Percentiles rank a stretch among this genome's conserved stretches.
Conservation (phyloP, 64 coral and sea anemone genomes). For the Platygyra sinensis region DNA sequence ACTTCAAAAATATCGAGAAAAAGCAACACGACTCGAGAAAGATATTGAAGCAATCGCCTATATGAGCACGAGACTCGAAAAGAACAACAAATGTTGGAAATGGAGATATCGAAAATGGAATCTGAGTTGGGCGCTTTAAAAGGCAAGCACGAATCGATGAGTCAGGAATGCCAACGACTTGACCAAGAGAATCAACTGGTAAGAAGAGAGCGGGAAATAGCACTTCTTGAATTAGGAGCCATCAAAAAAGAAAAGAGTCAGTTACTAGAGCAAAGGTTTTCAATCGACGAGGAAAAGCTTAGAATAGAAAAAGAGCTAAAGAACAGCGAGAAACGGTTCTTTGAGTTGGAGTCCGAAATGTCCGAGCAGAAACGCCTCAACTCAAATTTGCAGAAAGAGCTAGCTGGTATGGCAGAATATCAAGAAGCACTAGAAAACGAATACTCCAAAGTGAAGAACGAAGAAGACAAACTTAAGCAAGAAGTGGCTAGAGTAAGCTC, state of each 20-base stretch:
- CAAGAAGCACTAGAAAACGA: slow-evolving; percentile 79
- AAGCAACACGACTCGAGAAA: slow-evolving; percentile 53
- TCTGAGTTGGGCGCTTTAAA: slow-evolving; percentile 36
- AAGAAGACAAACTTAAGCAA: slow-evolving; percentile 33
- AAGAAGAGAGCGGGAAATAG: slow-evolving; percentile 2
- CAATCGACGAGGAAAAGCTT: not conserved
- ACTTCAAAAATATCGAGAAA: slow-evolving; percentile 58
- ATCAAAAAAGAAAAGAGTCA: slow-evolving; percentile 18
- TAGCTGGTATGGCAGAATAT: slow-evolving; percentile 74
- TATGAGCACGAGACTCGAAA: slow-evolving; percentile 61
- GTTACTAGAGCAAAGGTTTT: slow-evolving; percentile 1
- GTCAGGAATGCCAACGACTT: not conserved
- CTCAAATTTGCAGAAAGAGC: slow-evolving; percentile 61
- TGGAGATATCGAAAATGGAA: slow-evolving; percentile 45
- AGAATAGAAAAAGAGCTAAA: slow-evolving; percentile 9
- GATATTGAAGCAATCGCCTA: slow-evolving; percentile 58
- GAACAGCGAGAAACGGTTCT: not conserved
- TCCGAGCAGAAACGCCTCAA: slow-evolving; percentile 65
- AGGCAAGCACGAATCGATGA: not conserved
- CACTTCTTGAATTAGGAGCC: not conserved
- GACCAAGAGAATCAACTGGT: not conserved
- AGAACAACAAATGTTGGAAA: slow-evolving; percentile 57
- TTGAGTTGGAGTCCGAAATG: slow-evolving; percentile 49
- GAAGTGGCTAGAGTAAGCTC: slow-evolving; percentile 7
- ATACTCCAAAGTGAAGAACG: slow-evolving; percentile 53